Conservation (phyloP, 2,797 vertebrate species). For the Urosaurus nigricauda region DNA sequence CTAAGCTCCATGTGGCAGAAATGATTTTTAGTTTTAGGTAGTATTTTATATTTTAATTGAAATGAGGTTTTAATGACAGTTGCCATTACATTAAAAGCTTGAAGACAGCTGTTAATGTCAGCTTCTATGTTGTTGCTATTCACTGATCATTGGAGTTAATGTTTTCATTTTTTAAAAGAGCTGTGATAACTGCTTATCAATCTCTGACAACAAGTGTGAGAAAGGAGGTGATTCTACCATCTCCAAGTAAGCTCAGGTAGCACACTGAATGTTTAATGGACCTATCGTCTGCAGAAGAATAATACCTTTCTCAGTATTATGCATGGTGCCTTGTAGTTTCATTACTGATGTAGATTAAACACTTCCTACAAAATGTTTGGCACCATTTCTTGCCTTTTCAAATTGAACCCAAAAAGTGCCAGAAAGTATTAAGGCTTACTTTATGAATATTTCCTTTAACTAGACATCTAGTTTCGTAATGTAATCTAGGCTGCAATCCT, state of each 20-base stretch:
- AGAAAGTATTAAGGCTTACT: neutral
- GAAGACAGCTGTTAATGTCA: neutral
- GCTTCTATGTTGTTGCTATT: neutral
- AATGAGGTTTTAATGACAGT: constrained; percentile 20
- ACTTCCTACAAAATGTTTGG: constrained; percentile 11
- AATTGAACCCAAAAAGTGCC: neutral
- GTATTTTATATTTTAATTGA: constrained; percentile 42
- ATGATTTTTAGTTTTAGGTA: constrained; percentile 6
- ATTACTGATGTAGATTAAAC: constrained; percentile 27
- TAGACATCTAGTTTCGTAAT: neutral
- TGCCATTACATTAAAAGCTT: constrained; percentile 30
- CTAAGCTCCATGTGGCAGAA: neutral
- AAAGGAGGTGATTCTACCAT: constrained; percentile 1
- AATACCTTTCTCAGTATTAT: neutral
- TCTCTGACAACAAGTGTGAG: constrained; percentile 19
- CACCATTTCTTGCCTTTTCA: constrained; percentile 16
- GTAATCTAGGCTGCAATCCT: neutral
- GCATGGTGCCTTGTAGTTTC: constrained; percentile 31
- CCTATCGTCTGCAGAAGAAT: constrained; percentile 14
- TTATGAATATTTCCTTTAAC: neutral
- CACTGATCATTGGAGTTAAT: constrained; percentile 36
- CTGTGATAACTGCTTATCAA: constrained; percentile 12
- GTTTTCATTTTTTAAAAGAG: constrained; percentile 37
- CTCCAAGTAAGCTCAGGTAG: constrained; percentile 19
- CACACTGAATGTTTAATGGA: constrained; percentile 23